Evolutionary conservation across 2,113 vertebrate species (phyloP).

Genomic region (Siniperca chuatsi): DNA sequence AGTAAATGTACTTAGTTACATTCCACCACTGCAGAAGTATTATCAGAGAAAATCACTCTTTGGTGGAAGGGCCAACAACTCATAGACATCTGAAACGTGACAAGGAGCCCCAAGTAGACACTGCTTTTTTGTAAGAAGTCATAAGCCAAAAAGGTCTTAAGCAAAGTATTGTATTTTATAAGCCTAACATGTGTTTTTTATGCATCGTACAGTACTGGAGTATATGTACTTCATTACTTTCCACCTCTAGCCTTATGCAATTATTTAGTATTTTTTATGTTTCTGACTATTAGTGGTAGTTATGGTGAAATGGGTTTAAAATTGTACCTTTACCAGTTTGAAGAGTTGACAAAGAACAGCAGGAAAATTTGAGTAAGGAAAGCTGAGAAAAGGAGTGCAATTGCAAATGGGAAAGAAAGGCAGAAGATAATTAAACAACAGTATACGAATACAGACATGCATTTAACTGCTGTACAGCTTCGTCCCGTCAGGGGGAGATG

Average conservation of each 20-base stretch:
- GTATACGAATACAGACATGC: neutral
- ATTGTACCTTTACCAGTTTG: conserved; percentile 73
- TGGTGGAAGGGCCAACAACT: too few relatives aligned
- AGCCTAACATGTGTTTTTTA: too few relatives aligned
- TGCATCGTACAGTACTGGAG: neutral
- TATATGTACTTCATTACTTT: neutral
- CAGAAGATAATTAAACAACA: conserved; percentile 21
- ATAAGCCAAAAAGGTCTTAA: neutral
- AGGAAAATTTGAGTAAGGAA: conserved; percentile 79
- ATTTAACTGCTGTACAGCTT: conserved; percentile 20
- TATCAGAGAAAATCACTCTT: too few relatives aligned
- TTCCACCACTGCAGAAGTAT: too few relatives aligned
- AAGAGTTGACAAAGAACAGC: conserved; percentile 68
- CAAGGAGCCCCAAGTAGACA: too few relatives aligned
- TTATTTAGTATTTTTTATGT: neutral
- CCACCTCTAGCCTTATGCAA: neutral
- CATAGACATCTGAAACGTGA: too few relatives aligned
- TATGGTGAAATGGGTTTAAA: conserved; percentile 9
- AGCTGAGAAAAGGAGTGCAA: conserved; percentile 70
- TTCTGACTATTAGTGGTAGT: neutral
- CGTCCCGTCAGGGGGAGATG: conserved; percentile 61
- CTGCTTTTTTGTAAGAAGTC: too few relatives aligned
- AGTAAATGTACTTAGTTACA: too few relatives aligned
- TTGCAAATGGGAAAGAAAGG: conserved; percentile 75
- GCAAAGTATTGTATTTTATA: neutral